These are phyloP conservation scores for Grammomys surdaster DNA, from an alignment of 2,113 vertebrate genomes.

Conservation along the genomic window DNA sequence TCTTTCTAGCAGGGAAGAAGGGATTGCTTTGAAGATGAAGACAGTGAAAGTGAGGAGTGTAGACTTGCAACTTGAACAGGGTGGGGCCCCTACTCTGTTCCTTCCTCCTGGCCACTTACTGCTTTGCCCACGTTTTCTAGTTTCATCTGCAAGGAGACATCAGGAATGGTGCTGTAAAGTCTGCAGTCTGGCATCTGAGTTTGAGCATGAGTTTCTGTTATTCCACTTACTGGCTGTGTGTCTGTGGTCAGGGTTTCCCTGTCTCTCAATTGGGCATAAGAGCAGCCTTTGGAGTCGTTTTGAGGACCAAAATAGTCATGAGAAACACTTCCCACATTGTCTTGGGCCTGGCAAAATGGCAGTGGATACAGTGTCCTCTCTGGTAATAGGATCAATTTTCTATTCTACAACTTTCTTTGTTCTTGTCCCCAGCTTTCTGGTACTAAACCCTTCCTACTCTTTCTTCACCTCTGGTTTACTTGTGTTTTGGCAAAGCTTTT, in stretches of 20 bases:
- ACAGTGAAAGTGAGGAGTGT: background rate
- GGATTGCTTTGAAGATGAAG: background rate
- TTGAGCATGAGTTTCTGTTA: background rate
- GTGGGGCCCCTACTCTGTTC: no score
- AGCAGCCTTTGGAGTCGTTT: background rate
- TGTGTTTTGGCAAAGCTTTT: background rate
- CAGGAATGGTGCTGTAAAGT: background rate
- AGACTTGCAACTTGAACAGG: background rate
- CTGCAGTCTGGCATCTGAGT: background rate
- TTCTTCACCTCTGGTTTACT: background rate
- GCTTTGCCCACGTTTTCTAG: background rate
- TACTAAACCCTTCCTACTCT: background rate
- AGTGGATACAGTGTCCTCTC: background rate
- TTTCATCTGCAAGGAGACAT: background rate
- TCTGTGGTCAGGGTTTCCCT: background rate
- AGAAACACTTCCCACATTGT: background rate
- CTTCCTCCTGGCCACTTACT: background rate
- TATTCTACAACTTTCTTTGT: background rate
- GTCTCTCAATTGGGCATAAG: background rate
- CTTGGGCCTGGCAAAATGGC: background rate
- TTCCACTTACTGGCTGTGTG: background rate
- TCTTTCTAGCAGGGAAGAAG: background rate
- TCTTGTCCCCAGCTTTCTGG: rapidly evolving
- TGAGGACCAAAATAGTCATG: background rate
- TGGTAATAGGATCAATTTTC: background rate